Evolutionary conservation across 2,888 invertebrate genomes (phyloP).

Genomic region (Diarsia dahlii): DNA sequence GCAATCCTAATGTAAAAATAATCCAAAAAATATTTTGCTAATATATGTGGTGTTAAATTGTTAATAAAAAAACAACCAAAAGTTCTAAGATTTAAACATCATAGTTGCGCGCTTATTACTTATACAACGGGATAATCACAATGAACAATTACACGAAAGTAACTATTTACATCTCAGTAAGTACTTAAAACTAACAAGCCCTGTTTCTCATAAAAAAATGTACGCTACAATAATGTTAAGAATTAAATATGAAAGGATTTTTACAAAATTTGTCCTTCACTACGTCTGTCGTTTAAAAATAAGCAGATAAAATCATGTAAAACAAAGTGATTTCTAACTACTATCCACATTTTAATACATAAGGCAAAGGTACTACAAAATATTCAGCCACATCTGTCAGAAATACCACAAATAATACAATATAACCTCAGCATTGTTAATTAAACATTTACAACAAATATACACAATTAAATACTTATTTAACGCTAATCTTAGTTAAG

Average conservation of each 20-base stretch:
- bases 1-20: not conserved
- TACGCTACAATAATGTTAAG: constrained; percentile 36
- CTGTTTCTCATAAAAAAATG: constrained; percentile 72
- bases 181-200: constrained; percentile 73
- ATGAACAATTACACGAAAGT: constrained; percentile 70
- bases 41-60: not conserved
- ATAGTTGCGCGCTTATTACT: constrained; percentile 49
- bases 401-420: constrained; percentile 22
- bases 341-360: constrained; percentile 4
- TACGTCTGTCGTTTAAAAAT: not conserved
- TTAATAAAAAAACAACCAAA: constrained; percentile 11
- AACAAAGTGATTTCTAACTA: constrained; percentile 24
- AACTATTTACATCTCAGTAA: constrained; percentile 73
- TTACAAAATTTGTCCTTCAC: constrained; percentile 20
- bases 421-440: constrained; percentile 42
- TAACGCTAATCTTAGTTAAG: constrained; percentile 71
- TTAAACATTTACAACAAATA: constrained; percentile 80
- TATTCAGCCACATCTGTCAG: constrained; percentile 27
- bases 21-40: constrained; percentile 1
- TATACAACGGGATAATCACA: constrained; percentile 68
- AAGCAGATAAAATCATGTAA: constrained; percentile 21
- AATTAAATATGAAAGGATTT: constrained; percentile 23
- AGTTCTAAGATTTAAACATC: constrained; percentile 22
- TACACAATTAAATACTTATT: constrained; percentile 74
- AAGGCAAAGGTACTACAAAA: constrained; percentile 41